These are phyloP conservation scores for Tarsius wallacei DNA, from an alignment of 2,797 vertebrate genomes.

Conservation along the genomic window DNA sequence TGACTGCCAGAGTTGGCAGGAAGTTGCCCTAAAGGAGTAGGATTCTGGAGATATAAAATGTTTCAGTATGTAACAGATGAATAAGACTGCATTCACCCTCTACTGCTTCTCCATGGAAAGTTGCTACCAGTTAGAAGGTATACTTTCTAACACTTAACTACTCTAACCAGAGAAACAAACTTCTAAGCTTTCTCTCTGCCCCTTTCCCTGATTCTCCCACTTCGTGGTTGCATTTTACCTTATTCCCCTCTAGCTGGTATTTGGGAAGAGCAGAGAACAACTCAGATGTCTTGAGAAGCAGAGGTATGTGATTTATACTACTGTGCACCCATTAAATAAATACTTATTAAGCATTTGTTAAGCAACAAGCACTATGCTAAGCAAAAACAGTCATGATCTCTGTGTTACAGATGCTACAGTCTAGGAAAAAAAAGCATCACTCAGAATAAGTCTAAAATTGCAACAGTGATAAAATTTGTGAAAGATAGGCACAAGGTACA, in stretches of 20 bases:
- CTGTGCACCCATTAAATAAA: not conserved
- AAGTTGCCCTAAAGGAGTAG: not conserved
- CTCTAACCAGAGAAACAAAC: not conserved
- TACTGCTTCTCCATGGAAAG: not conserved
- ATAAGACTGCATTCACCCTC: not conserved
- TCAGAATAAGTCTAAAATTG: not conserved
- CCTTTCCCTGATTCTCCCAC: not conserved
- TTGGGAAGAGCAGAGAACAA: constrained; percentile 5
- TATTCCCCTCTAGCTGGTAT: not conserved
- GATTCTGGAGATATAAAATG: not conserved
- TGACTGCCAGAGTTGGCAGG: not conserved
- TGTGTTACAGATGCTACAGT: not conserved
- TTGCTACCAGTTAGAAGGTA: not conserved
- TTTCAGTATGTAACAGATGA: not conserved
- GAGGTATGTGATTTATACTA: not conserved
- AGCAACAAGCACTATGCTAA: not conserved
- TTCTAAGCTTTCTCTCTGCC: not conserved
- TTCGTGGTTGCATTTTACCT: not conserved
- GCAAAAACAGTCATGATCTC: not conserved
- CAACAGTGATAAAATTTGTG: not conserved
- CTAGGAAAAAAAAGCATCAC: not conserved
- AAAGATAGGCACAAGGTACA: not conserved
- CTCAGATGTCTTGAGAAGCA: not conserved
- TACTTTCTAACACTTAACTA: not conserved
- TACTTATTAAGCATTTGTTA: not conserved